Conservation (phyloP, 2,797 vertebrate species). For the Pipistrellus kuhlii region DNA sequence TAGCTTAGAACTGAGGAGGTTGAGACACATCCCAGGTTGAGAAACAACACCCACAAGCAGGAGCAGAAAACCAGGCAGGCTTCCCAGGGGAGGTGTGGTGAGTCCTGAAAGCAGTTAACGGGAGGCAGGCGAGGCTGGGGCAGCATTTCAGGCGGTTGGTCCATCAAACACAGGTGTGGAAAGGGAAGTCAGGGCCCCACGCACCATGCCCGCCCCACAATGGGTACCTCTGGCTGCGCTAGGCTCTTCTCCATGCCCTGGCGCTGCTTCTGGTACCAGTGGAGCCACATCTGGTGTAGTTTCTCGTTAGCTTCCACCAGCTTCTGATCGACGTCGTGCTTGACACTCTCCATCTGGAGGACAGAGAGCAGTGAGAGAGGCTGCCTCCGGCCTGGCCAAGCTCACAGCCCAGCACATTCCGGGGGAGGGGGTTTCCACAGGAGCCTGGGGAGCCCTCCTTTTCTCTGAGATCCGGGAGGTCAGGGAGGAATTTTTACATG, state of each 20-base stretch:
- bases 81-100: neutral
- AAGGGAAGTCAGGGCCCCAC: neutral
- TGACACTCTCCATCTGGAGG: conserved; percentile 84
- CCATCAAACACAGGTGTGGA: no score
- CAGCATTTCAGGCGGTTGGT: neutral
- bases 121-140: neutral
- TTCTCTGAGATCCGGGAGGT: neutral
- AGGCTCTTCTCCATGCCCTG: conserved; percentile 64
- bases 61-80: neutral
- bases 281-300: conserved; percentile 85
- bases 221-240: conserved; percentile 81
- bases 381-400: rapidly evolving
- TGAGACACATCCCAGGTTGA: no score
- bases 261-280: conserved; percentile 82
- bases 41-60: neutral
- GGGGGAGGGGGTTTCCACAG: neutral
- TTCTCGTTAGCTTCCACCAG: conserved; percentile 86
- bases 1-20: neutral
- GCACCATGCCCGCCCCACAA: rapidly evolving
- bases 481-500: no score
- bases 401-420: neutral
- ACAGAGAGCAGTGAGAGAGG: neutral
- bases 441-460: neutral
- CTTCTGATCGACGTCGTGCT: conserved; percentile 83
- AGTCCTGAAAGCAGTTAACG: neutral